Conservation (phyloP, 2,888 invertebrate genomes). For the Drosophila putrida region DNA sequence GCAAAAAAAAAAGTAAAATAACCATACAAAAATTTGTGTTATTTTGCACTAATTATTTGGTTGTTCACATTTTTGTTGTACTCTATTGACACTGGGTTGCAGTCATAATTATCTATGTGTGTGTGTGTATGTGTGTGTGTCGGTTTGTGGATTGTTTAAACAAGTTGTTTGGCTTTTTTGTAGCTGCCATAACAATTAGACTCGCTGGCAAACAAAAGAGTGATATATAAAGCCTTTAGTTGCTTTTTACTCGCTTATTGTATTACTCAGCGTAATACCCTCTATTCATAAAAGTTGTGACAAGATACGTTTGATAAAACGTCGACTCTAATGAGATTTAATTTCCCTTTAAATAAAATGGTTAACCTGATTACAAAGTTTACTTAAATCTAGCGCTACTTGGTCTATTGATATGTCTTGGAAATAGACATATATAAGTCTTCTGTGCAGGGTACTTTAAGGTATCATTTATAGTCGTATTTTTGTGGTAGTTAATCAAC, state of each 20-base stretch:
- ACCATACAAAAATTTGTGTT: conserved; percentile 12
- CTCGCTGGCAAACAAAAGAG: conserved; percentile 29
- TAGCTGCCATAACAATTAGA: conserved; percentile 31
- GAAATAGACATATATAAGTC: no score
- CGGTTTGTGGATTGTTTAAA: conserved; percentile 53
- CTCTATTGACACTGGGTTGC: conserved; percentile 50
- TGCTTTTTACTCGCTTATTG: neutral
- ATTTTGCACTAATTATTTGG: conserved; percentile 54
- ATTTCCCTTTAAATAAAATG: no score
- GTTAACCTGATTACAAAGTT: no score
- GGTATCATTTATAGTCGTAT: neutral
- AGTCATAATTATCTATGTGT: conserved; percentile 46
- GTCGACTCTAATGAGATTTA: no score
- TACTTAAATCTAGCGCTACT: no score
- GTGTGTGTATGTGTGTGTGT: conserved; percentile 36
- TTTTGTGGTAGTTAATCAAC: conserved; percentile 31
- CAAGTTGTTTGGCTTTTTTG: conserved; percentile 52
- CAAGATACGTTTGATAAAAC: no score
- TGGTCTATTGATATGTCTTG: no score
- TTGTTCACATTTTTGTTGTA: conserved; percentile 13
- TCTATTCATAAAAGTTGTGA: neutral
- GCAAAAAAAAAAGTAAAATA: neutral
- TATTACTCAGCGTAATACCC: neutral
- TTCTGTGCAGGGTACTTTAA: neutral
- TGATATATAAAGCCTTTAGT: conserved; percentile 17